Conservation (phyloP, 2,888 invertebrate genomes). For the Hirtodrosophila histrioides region DNA sequence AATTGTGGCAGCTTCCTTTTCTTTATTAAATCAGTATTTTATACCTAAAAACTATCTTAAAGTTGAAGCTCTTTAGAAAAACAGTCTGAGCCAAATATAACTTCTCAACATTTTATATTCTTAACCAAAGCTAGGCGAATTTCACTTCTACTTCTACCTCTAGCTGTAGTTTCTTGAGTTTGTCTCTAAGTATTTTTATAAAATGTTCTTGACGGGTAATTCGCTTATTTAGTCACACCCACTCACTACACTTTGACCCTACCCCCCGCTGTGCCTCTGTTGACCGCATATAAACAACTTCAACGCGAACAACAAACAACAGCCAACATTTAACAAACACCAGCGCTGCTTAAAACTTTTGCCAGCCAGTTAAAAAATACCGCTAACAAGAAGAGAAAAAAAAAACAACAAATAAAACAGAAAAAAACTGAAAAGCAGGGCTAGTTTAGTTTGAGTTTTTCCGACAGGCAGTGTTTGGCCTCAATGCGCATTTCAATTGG, state of each 20-base stretch:
- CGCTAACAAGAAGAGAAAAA: conserved; percentile 22
- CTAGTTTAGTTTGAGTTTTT: conserved; percentile 64
- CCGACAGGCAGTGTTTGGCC: conserved; percentile 61
- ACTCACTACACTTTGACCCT: not conserved
- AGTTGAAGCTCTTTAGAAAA: no score
- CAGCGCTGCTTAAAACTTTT: conserved; percentile 66
- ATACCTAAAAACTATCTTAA: no score
- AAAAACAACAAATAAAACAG: conserved; percentile 19
- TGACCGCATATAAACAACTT: conserved; percentile 70
- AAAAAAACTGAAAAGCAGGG: conserved; percentile 11
- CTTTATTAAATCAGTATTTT: no score
- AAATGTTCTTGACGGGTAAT: conserved; percentile 13
- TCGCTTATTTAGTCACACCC: conserved; percentile 1
- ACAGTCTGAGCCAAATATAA: no score
- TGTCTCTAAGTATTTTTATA: conserved; percentile 4
- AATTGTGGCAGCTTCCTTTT: no score
- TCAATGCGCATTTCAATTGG: conserved; percentile 76
- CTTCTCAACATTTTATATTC: no score
- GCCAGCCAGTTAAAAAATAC: conserved; percentile 44
- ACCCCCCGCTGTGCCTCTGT: conserved; percentile 23
- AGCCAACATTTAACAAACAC: conserved; percentile 69
- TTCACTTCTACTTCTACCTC: no score
- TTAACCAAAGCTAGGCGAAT: not conserved
- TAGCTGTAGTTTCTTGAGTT: not conserved
- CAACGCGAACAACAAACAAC: conserved; percentile 49